A percentile compares a stretch with the other conserved stretches of the same genome.
phyloP scores from a whole-genome alignment of 1,140 invertebrate species.

The Eufriesea mexicana region DNA sequence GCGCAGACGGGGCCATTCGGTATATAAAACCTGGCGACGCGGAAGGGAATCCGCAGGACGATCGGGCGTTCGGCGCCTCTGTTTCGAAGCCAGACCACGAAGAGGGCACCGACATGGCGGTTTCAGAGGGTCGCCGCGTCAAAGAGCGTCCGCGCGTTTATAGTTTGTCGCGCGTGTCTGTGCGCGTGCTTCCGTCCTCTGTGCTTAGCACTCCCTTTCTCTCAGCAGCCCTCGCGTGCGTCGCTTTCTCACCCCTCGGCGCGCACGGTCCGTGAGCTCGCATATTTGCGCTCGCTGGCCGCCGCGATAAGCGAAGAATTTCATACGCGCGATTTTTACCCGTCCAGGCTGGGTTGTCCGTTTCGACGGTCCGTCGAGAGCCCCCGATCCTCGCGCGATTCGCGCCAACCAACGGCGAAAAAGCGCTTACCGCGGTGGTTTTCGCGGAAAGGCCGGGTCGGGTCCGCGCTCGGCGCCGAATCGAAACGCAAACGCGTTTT shows the following conservation, averaged over 20 bases:
- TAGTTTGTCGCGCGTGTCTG: slow-evolving; percentile 28
- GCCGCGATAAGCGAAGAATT: not conserved
- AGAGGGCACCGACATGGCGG: slow-evolving; percentile 44
- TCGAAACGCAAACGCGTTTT: slow-evolving; percentile 16
- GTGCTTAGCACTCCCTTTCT: not conserved
- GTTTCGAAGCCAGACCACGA: slow-evolving; percentile 45
- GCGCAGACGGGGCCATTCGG: slow-evolving; percentile 1
- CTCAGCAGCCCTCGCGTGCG: no score
- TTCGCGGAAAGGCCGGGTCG: not conserved
- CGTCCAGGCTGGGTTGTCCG: not conserved
- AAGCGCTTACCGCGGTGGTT: not conserved
- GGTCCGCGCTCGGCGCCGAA: not conserved
- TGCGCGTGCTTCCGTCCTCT: slow-evolving; percentile 29
- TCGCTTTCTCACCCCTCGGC: not conserved
- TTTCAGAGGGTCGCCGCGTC: slow-evolving; percentile 54
- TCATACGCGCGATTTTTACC: not conserved
- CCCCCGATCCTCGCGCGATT: not conserved
- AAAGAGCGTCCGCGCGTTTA: slow-evolving; percentile 58
- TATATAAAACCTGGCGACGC: slow-evolving; percentile 60
- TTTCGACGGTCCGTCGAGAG: not conserved
- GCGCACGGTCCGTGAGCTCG: not conserved
- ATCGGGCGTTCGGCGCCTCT: slow-evolving; percentile 53
- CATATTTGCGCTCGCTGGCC: slow-evolving; percentile 16
- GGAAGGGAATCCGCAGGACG: slow-evolving; percentile 52
- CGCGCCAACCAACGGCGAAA: not conserved